Evolutionary conservation across 2,797 vertebrate species (phyloP), one percentile per base, ranked within the genome.

Genomic region (Oceanodroma leucorhoa): DNA sequence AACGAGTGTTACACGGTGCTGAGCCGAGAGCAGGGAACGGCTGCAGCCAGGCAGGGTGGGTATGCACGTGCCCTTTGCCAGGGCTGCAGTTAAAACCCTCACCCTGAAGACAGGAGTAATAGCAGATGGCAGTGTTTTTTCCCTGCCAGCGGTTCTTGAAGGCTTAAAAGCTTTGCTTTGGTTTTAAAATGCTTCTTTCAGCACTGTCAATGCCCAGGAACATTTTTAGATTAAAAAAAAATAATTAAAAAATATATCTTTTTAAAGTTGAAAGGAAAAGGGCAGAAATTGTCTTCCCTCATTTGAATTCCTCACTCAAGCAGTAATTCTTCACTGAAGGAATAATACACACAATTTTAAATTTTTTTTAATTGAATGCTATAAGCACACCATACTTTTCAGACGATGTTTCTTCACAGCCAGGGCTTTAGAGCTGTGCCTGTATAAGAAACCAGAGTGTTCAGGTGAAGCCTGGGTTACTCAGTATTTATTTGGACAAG

Each of bases 11-110:
- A 21, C 15, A 3, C 0, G 1, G 40, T 4, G 70, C 36, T 40
- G 81, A 21, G 2, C 27, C 7, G 2, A 7, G 57, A 30, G 58
- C 36, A 10, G 23, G 54, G 50, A 7, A 3, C 1, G 20, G 45
- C 51, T 8, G 1, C 14, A 6, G 41, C 23, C 4, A 15, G 54
- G 69, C 41, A 40, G 67, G 14, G 24, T 7, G 66, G 40, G 26
- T 5, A 4, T 4, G 1, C 10, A 2, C 0, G 5, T 2, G 32
- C 41, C 8, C 1, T 14, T n/a, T 5, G 9, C 21, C 27, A 11
- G 36, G 29, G 22, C 53, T 77, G 36, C 14, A 29, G 53, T 27
- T 11, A 54, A 79, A 72, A 9, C 6, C 36, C 58, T 41, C 41
- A 14, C 73, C 19, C 32, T 26, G 41, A 34, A 38, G 17, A 10